These are phyloP conservation scores for Phalacrocorax aristotelis DNA, from an alignment of 2,113 vertebrate genomes.

Conservation along the genomic window DNA sequence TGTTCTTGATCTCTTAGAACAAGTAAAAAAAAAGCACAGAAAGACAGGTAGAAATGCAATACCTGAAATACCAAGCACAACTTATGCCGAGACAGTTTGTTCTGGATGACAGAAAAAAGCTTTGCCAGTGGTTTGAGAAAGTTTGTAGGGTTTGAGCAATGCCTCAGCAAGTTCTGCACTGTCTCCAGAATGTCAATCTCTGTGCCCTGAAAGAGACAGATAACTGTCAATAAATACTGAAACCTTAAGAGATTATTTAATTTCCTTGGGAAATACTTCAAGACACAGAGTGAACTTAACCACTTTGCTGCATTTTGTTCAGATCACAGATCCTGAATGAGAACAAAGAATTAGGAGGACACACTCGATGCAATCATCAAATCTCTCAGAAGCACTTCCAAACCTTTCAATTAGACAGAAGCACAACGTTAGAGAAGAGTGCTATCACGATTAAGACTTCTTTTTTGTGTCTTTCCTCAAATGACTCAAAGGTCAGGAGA, in stretches of 20 bases:
- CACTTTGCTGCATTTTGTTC: not conserved
- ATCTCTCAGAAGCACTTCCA: not conserved
- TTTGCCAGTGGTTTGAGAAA: slow-evolving; percentile 90
- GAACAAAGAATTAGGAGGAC: not conserved
- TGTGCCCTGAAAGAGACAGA: slow-evolving; percentile 79
- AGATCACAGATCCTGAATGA: not conserved
- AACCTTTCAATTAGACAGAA: slow-evolving; percentile 2
- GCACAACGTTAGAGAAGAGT: not conserved
- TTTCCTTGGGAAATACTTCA: not conserved
- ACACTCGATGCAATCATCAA: not conserved
- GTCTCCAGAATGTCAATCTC: slow-evolving; percentile 92
- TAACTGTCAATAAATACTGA: not conserved
- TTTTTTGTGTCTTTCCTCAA: not conserved
- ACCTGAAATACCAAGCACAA: slow-evolving; percentile 91
- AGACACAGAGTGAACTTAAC: not conserved
- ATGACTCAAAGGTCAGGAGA: not conserved
- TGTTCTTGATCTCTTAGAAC: not conserved
- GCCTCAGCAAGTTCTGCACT: slow-evolving; percentile 88
- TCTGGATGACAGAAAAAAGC: slow-evolving; percentile 88
- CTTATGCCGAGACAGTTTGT: slow-evolving; percentile 86
- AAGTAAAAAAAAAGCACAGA: not conserved
- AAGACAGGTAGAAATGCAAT: not conserved
- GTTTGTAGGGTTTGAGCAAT: slow-evolving; percentile 76
- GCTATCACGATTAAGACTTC: not conserved
- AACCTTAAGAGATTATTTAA: not conserved